A percentile compares a stretch with the other conserved stretches of the same genome.
Conservation (phyloP, 1,140 invertebrate genomes). For the Yoshiicerus persimilis region DNA sequence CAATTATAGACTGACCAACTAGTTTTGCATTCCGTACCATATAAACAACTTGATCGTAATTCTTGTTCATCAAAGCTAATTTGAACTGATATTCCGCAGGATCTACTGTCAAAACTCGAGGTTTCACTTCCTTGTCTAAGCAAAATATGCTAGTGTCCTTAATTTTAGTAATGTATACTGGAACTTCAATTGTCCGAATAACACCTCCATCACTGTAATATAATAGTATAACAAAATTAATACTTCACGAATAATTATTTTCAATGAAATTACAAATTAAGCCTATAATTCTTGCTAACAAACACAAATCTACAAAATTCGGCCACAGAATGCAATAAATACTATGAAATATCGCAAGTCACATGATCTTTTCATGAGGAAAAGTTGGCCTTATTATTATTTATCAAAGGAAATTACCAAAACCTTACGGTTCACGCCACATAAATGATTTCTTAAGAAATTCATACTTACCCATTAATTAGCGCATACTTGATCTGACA, state of each 20-base stretch:
- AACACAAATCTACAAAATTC: no score
- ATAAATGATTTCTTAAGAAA: no score
- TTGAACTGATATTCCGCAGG: slow-evolving; percentile 99
- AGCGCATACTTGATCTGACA: slow-evolving; percentile 99
- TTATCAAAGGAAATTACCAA: no score
- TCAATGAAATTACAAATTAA: no score
- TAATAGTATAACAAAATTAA: no score
- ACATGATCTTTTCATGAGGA: no score
- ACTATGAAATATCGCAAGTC: no score
- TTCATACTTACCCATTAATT: slow-evolving; percentile 79
- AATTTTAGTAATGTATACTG: slow-evolving; percentile 95
- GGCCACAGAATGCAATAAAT: no score
- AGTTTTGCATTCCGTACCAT: slow-evolving; percentile 97
- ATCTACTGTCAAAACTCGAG: slow-evolving; percentile 90
- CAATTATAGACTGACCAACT: slow-evolving; percentile 98
- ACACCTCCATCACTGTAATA: slow-evolving; percentile 87
- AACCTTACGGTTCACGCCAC: no score
- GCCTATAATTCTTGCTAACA: no score
- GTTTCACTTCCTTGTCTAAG: slow-evolving; percentile 87
- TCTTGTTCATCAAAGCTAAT: slow-evolving; percentile 90
- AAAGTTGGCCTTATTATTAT: no score
- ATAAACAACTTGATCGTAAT: slow-evolving; percentile 97
- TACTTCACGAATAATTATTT: no score
- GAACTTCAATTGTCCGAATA: slow-evolving; percentile 94
- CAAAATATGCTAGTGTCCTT: slow-evolving; percentile 92